Evolutionary conservation across 2,113 vertebrate species (phyloP).

Genomic region (Labrus mixtus): DNA sequence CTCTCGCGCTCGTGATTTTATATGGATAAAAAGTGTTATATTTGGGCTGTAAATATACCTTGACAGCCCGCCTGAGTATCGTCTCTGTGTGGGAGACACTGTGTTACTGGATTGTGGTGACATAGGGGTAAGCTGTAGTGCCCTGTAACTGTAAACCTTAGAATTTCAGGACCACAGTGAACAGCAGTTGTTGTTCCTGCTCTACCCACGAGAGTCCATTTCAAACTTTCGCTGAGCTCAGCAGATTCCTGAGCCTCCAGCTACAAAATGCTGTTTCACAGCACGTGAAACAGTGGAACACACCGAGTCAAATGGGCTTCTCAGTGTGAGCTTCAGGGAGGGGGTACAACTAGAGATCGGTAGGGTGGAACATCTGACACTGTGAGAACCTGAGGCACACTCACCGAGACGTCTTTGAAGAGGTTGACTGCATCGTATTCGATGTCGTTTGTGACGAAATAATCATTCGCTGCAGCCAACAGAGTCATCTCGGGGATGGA

Average conservation of each 20-base stretch:
- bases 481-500: slow-evolving; percentile 90
- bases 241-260: slow-evolving; percentile 45
- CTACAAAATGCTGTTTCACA: slow-evolving; percentile 13
- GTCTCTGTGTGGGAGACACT: too few species aligned
- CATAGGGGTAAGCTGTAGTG: neutral
- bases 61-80: too few species aligned
- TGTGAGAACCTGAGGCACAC: slow-evolving; percentile 21
- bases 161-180: neutral
- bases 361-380: neutral
- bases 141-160: slow-evolving; percentile 21
- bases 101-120: neutral
- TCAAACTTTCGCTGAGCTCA: slow-evolving; percentile 15
- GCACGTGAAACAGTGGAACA: neutral
- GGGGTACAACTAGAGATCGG: neutral
- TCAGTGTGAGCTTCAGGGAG: slow-evolving; percentile 14
- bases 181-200: slow-evolving; percentile 28
- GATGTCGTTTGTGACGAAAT: slow-evolving; percentile 86
- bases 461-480: slow-evolving; percentile 87
- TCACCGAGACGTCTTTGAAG: slow-evolving; percentile 89
- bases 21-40: too few species aligned
- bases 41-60: too few species aligned
- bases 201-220: slow-evolving; percentile 1
- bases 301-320: neutral
- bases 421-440: slow-evolving; percentile 90
- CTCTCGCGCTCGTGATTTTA: too few species aligned